These are phyloP conservation scores for Hypolimnas misippus DNA, from an alignment of 2,888 invertebrate species.

Conservation along the genomic window DNA sequence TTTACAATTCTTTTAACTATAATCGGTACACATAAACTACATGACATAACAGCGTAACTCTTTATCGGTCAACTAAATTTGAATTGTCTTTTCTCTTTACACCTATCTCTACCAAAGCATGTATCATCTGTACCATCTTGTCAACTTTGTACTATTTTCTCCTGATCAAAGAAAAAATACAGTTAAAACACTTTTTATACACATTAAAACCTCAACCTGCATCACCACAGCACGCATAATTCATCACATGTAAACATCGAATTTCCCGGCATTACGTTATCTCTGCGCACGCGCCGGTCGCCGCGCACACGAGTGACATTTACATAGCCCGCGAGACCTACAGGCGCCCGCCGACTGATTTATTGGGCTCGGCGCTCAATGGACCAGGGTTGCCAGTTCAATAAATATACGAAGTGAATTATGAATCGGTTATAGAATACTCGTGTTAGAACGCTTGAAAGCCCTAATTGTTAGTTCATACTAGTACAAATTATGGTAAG, in stretches of 20 bases:
- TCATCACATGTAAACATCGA: conserved; percentile 11
- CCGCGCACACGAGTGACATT: conserved; percentile 38
- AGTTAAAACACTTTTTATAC: no score
- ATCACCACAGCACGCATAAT: conserved; percentile 7
- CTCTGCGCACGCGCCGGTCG: conserved; percentile 21
- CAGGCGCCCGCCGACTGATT: conserved; percentile 65
- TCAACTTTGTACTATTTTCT: no score
- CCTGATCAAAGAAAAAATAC: no score
- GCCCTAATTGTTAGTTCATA: conserved; percentile 11
- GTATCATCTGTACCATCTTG: no score
- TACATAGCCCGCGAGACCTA: conserved; percentile 59
- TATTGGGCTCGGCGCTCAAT: conserved; percentile 49
- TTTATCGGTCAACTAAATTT: no score
- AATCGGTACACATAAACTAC: no score
- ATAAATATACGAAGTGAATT: conserved; percentile 15
- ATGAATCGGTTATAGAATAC: conserved; percentile 17
- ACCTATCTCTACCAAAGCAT: no score
- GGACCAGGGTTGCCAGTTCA: conserved; percentile 35
- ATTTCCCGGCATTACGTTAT: conserved; percentile 30
- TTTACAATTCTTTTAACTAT: no score
- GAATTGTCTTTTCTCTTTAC: no score
- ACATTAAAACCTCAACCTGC: background rate
- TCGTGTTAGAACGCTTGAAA: conserved; percentile 2
- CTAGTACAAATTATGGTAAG: conserved; percentile 2
- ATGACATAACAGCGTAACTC: no score